phyloP scores from a whole-genome alignment of 2,888 invertebrate species.

The Icerya purchasi region DNA sequence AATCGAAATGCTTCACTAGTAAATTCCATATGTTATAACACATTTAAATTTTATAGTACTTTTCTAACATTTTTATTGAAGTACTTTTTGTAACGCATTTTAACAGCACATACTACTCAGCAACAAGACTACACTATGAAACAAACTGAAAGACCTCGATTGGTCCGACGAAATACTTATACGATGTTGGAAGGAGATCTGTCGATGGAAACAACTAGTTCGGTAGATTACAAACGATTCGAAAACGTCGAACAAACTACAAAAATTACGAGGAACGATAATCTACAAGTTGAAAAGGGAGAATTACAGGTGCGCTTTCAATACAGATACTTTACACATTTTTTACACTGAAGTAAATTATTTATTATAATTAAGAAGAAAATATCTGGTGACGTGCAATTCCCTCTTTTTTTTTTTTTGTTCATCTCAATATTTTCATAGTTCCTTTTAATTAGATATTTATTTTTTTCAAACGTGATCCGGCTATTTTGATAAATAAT shows the following conservation, averaged over 20 bases:
- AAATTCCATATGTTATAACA: too few species aligned
- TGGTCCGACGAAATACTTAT: constrained; percentile 50
- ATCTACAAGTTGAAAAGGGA: constrained; percentile 41
- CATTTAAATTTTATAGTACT: too few species aligned
- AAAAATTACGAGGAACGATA: constrained; percentile 37
- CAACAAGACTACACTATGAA: constrained; percentile 46
- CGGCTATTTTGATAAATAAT: too few species aligned
- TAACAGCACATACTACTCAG: constrained; percentile 45
- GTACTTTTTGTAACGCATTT: too few species aligned
- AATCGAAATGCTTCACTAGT: too few species aligned
- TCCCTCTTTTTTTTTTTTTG: too few species aligned
- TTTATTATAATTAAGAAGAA: too few species aligned
- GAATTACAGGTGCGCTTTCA: constrained; percentile 25
- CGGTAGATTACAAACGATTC: constrained; percentile 35
- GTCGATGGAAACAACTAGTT: constrained; percentile 41
- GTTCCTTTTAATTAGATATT: too few species aligned
- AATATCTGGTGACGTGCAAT: too few species aligned
- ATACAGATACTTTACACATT: background rate
- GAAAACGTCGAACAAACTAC: constrained; percentile 38
- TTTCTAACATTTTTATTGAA: too few species aligned
- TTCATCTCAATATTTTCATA: too few species aligned
- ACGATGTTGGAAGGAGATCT: constrained; percentile 57
- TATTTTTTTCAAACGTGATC: too few species aligned
- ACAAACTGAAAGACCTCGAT: constrained; percentile 37
- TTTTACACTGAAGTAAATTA: background rate